Base-by-base conservation (phyloP, 2,113 vertebrate species). In the Nyctereutes procyonoides region DNA sequence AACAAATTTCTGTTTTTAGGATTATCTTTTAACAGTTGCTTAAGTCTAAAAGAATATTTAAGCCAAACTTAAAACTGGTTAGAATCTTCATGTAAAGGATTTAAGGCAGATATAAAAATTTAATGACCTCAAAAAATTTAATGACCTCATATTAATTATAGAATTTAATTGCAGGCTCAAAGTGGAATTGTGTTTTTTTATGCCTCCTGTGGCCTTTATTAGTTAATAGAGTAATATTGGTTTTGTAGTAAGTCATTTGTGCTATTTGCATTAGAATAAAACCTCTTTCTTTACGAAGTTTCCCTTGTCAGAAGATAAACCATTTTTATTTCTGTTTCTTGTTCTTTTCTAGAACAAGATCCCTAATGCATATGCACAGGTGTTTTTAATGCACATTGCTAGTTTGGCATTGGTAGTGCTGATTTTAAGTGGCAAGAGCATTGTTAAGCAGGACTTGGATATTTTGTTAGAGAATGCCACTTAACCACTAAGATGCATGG, bases 61-160 rank as follows among this genome's bases (percentile, higher is more conserved):
- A 87, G 3, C 32, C 62, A 92, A 86, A 62, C 5, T 74, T 95
- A 60, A 88, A 90, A 55, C 43, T 71, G 79, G 90, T 48, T 92
- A 90, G 35, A 97, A 56, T 69, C 12, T 63, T 62, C 19, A 67
- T 58, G 35, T 65, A 43, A 83, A 95, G 53, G 32, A 92, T 22
- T 80, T 95, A 89, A 77, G 19, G 24, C 65, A 86, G 28, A 89
- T 79, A 84, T 73, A 84, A 92, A 97, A 81, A 95, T 76, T n/a
- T 95, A 96, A 96, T 93, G 71, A 48, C 9, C 26, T 90, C 58
- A 48, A 84, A 92, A 97, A 81, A 92, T 76, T n/a, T 95, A 96
- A 96, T 93, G 71, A 48, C 9, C 26, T 90, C 58, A 48, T 80
- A 91, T 80, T 76, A 96, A 93, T 96, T 93, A 53, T 17, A 92